Evolutionary conservation across 2,113 vertebrate genomes (phyloP), one percentile per base, ranked within the genome.

Genomic region (Tor tambroides): DNA sequence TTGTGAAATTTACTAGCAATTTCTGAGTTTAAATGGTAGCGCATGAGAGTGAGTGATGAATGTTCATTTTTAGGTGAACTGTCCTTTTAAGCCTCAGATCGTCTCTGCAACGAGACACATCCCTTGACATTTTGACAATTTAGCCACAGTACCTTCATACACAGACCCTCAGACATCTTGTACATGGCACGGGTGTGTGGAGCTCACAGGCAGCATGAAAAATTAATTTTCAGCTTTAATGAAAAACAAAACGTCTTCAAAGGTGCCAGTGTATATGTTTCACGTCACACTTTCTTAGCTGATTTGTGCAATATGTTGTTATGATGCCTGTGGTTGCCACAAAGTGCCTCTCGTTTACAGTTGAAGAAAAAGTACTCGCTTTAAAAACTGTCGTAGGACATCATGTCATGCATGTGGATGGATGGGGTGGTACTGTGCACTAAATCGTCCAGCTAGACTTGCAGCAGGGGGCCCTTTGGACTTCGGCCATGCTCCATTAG

Each of bases 251-350:
- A 86, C 63, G 86, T 83, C 88, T 88, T 84, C 63, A 67, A 88
- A 89, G 89, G 90, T 92, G 92, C 91, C 89, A 88, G 90, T 92
- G 93, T 94, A 46, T 46, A 14, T 49, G 95, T 95, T 96, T 94
- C 93, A 92, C 95, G 93, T 95, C 91, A 91, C 94, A 94, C 95
- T 95, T 95, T 91, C 93, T 90, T 94, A 95, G 95, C 94, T 93
- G 93, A 95, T 93, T 94, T 95, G 96, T 97, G 96, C 96, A 97
- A 97, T 97, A 97, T 95, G 95, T 95, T 91, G 84, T 95, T 95
- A 95, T 94, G 95, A 97, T 95, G 96, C 96, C 96, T 96, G 96
- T 96, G 96, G 96, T 96, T 96, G 95, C 96, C 96, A 96, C 95
- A 86, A 97, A 97, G 96, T 97, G 96, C 96, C 96, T 97, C 96